Conservation (phyloP, 2,888 invertebrate species). For the Rhagium mordax region DNA sequence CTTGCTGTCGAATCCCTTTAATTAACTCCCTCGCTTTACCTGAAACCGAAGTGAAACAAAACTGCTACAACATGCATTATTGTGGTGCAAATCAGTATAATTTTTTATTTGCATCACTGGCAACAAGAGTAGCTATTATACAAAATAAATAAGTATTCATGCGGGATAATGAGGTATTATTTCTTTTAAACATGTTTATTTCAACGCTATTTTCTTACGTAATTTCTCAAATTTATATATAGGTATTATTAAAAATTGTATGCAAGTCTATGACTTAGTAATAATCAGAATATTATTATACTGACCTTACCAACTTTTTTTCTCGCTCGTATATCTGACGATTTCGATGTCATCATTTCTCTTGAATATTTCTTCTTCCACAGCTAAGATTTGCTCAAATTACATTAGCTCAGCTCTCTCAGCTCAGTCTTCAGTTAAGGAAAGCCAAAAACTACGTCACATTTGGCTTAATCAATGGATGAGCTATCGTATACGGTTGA, state of each 20-base stretch:
- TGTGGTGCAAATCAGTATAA: slow-evolving; percentile 44
- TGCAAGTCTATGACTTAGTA: not conserved
- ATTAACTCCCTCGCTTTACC: slow-evolving; percentile 24
- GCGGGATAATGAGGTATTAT: slow-evolving; percentile 39
- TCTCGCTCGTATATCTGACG: too few relatives aligned
- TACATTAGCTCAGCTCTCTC: too few relatives aligned
- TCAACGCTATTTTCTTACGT: slow-evolving; percentile 34
- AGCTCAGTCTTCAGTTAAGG: too few relatives aligned
- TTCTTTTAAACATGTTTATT: slow-evolving; percentile 42
- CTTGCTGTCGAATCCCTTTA: slow-evolving; percentile 21
- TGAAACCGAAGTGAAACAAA: slow-evolving; percentile 34
- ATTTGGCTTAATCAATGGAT: too few relatives aligned
- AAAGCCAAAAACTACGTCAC: too few relatives aligned
- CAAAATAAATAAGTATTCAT: slow-evolving; percentile 13
- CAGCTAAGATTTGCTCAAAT: too few relatives aligned
- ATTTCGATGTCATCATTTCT: too few relatives aligned
- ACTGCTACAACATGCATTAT: slow-evolving; percentile 40
- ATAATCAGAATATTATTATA: not conserved
- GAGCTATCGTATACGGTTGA: too few relatives aligned
- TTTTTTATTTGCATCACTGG: slow-evolving; percentile 45
- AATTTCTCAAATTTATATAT: slow-evolving; percentile 30
- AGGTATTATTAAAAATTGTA: slow-evolving; percentile 14
- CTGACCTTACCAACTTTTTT: too few relatives aligned
- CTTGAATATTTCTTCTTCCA: too few relatives aligned
- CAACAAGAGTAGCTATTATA: slow-evolving; percentile 24